Evolutionary conservation across 2,888 invertebrate genomes (phyloP).

Genomic region (Cryptosula pallasiana): DNA sequence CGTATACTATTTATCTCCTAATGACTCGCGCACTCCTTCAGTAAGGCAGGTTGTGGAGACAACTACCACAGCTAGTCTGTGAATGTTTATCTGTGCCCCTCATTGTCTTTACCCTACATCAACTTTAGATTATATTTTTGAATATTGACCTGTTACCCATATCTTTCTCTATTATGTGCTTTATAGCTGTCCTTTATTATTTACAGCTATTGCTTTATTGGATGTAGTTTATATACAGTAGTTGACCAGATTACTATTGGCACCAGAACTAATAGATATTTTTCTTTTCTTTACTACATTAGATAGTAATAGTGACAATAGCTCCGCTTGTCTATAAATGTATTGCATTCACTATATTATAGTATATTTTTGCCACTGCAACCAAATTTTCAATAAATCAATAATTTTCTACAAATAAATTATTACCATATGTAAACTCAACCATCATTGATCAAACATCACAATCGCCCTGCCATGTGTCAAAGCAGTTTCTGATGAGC

Average conservation of each 20-base stretch:
- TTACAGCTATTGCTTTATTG: not conserved
- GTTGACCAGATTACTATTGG: too few relatives aligned
- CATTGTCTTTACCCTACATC: not conserved
- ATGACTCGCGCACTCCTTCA: not conserved
- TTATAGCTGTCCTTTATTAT: not conserved
- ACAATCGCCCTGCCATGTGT: too few relatives aligned
- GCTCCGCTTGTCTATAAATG: not conserved
- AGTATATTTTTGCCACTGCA: conserved; percentile 23
- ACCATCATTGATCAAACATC: too few relatives aligned
- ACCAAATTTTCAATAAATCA: conserved; percentile 22
- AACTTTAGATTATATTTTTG: not conserved
- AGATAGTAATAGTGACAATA: not conserved
- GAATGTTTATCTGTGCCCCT: not conserved
- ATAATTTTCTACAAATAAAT: not conserved
- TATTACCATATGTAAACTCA: too few relatives aligned
- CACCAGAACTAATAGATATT: not conserved
- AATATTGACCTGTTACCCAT: not conserved
- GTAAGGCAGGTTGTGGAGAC: not conserved
- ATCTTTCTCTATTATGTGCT: not conserved
- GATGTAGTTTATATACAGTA: not conserved
- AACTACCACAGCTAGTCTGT: not conserved
- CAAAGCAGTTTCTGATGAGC: too few relatives aligned
- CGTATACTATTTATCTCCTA: too few relatives aligned
- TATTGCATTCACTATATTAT: conserved; percentile 17
- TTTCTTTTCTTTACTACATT: not conserved